Conservation (phyloP, 1,140 invertebrate genomes). For the Drosophila arizonae region DNA sequence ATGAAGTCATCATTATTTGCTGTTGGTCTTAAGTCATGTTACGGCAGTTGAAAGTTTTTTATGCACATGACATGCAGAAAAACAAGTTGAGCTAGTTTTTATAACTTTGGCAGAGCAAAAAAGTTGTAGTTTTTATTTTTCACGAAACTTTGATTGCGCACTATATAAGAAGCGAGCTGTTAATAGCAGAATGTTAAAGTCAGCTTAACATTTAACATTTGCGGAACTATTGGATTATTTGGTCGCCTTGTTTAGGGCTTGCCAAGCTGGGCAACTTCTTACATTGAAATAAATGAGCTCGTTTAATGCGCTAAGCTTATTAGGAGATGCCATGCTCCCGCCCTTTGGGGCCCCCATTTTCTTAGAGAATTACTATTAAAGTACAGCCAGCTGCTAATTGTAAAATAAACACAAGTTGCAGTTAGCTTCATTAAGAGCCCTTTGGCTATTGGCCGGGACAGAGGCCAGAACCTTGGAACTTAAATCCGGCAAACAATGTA, state of each 20-base stretch:
- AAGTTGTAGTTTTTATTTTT: background rate
- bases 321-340: background rate
- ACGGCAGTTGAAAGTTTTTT: background rate
- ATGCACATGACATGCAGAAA: conserved; percentile 3
- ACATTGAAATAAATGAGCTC: conserved; percentile 24
- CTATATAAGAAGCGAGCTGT: background rate
- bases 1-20: background rate
- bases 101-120: background rate
- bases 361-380: conserved; percentile 12
- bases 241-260: background rate
- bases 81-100: conserved; percentile 1
- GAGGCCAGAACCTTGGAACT: conserved; percentile 24
- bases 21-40: background rate
- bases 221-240: background rate
- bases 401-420: conserved; percentile 25
- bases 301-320: conserved; percentile 8
- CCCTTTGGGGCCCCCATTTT: background rate
- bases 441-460: conserved; percentile 12
- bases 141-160: background rate
- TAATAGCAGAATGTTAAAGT: conserved; percentile 1
- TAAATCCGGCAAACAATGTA: conserved; percentile 33
- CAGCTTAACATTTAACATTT: conserved; percentile 9
- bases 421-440: conserved; percentile 38
- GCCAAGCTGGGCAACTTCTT: background rate
- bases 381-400: conserved; percentile 33